Percentiles rank a stretch among this genome's conserved stretches.
Conservation (phyloP, 2,797 vertebrate genomes). For the Chiroxiphia lanceolata region DNA sequence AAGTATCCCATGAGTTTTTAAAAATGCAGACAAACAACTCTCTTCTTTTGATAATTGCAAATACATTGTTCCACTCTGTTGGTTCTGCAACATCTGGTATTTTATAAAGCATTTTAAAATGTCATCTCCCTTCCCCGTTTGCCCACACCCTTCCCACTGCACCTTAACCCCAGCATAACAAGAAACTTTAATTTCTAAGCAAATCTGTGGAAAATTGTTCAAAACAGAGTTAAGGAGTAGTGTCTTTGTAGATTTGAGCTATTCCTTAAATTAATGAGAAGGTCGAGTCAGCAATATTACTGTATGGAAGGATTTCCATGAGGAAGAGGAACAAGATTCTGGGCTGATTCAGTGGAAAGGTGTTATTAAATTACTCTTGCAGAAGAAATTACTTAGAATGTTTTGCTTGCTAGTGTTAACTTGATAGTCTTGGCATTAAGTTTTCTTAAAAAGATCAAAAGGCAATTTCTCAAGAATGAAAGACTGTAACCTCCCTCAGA, state of each 20-base stretch:
- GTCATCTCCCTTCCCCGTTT: constrained; percentile 38
- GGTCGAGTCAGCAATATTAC: neutral
- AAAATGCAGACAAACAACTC: constrained; percentile 69
- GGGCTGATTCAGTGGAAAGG: neutral
- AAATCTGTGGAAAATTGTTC: constrained; percentile 7
- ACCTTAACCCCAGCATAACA: constrained; percentile 46
- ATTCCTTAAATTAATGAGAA: neutral
- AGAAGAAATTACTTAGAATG: neutral
- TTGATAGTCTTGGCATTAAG: constrained; percentile 9
- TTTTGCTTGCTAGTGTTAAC: constrained; percentile 43
- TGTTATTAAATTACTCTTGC: neutral
- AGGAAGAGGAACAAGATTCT: constrained; percentile 2
- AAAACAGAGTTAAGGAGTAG: neutral
- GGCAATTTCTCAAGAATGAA: constrained; percentile 3
- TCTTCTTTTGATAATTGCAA: constrained; percentile 70
- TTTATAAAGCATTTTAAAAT: constrained; percentile 67
- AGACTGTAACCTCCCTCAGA: neutral
- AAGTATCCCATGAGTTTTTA: constrained; percentile 67
- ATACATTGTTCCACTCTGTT: constrained; percentile 62
- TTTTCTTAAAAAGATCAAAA: constrained; percentile 18
- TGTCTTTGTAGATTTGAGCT: neutral
- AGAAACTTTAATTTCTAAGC: constrained; percentile 9
- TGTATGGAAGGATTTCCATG: neutral
- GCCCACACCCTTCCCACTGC: constrained; percentile 23
- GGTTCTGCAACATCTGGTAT: constrained; percentile 69